Evolutionary conservation across 2,888 invertebrate genomes (phyloP).

Genomic region (Nasonia oneida): DNA sequence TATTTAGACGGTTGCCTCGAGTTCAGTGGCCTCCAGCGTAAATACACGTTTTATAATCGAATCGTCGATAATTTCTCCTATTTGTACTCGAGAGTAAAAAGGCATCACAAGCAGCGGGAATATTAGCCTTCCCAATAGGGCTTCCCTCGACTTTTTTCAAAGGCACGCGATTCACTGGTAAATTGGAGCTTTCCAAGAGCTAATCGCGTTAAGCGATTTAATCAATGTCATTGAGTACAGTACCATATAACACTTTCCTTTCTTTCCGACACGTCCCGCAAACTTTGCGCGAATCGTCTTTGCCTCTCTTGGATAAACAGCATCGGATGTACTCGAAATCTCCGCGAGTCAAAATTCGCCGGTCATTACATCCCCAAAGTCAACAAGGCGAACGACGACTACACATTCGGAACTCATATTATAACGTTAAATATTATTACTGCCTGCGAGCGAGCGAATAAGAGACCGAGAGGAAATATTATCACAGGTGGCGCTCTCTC

Average conservation of each 20-base stretch:
- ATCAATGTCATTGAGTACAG: slow-evolving; percentile 13
- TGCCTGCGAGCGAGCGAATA: not conserved
- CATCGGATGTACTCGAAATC: not conserved
- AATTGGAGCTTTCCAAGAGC: slow-evolving; percentile 31
- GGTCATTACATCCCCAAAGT: not conserved
- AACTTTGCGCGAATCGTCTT: too few relatives aligned
- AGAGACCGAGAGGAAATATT: slow-evolving; percentile 50
- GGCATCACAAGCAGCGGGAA: not conserved
- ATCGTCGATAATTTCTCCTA: not conserved
- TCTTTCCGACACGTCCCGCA: not conserved
- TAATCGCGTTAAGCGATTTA: slow-evolving; percentile 52
- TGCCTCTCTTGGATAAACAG: not conserved
- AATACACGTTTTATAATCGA: slow-evolving; percentile 58
- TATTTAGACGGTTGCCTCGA: slow-evolving; percentile 73
- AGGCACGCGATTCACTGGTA: slow-evolving; percentile 37
- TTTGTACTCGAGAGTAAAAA: not conserved
- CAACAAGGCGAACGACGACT: not conserved
- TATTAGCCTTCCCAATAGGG: slow-evolving; percentile 4
- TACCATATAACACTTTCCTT: not conserved
- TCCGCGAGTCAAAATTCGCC: not conserved
- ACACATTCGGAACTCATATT: slow-evolving; percentile 1
- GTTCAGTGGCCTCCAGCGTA: slow-evolving; percentile 65
- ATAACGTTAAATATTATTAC: slow-evolving; percentile 50
- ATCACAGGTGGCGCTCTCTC: slow-evolving; percentile 45
- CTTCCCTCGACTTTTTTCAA: slow-evolving; percentile 42